These are phyloP conservation scores for Motacilla tschutschensis DNA, from an alignment of 2,113 vertebrate species.

Conservation along the genomic window DNA sequence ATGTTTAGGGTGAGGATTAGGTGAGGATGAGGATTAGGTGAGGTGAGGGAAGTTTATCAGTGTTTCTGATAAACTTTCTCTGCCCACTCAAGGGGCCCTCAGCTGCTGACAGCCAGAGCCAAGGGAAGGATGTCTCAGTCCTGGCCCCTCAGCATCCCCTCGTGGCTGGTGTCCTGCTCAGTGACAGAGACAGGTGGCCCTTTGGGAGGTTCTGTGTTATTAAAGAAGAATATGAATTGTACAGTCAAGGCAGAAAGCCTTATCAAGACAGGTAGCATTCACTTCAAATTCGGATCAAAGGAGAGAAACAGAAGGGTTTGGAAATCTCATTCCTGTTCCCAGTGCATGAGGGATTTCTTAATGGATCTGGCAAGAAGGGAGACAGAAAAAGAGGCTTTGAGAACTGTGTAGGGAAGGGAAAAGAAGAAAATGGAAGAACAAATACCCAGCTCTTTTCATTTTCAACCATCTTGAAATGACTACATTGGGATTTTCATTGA, in stretches of 20 bases:
- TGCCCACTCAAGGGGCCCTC: background rate
- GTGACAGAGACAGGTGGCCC: background rate
- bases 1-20: background rate
- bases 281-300: background rate
- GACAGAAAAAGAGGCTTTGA: background rate
- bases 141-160: background rate
- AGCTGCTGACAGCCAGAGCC: conserved; percentile 9
- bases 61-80: background rate
- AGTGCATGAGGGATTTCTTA: background rate
- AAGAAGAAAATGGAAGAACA: background rate
- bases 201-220: background rate
- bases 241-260: background rate
- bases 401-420: background rate
- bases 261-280: background rate
- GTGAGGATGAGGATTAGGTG: background rate
- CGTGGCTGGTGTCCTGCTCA: background rate
- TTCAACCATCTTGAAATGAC: background rate
- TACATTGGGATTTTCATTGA: background rate
- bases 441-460: background rate
- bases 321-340: background rate
- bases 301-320: background rate
- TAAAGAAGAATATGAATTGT: background rate
- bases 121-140: background rate
- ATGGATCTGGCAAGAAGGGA: background rate
- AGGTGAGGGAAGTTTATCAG: background rate